Percentiles rank a stretch among this genome's conserved stretches.
Conservation (phyloP, 1,140 invertebrate species). For the Diuraphis noxia region DNA sequence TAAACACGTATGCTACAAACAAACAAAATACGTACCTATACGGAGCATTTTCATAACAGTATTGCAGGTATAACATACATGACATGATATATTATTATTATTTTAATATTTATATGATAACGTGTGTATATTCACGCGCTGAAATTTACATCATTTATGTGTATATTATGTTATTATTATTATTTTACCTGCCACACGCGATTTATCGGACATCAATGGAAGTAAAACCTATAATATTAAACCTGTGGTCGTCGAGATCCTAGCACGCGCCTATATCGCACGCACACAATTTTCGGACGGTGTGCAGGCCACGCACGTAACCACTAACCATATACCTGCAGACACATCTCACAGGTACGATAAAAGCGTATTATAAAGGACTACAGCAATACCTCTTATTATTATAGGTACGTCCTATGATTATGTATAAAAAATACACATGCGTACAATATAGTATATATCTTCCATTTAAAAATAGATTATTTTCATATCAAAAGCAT, state of each 20-base stretch:
- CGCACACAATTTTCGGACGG: not conserved
- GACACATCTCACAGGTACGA: not conserved
- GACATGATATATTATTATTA: not conserved
- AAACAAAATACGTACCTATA: not conserved
- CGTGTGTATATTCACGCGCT: no score
- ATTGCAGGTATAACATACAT: no score
- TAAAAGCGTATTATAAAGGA: not conserved
- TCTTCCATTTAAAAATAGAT: no score
- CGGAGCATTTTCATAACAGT: not conserved
- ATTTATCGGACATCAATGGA: not conserved
- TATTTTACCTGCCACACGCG: not conserved
- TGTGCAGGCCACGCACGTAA: not conserved
- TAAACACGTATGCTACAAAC: not conserved
- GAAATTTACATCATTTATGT: not conserved
- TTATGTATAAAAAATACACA: no score
- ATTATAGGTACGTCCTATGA: no score
- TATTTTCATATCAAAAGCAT: no score
- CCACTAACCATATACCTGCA: not conserved
- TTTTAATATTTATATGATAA: not conserved
- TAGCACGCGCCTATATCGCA: not conserved
- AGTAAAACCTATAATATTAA: not conserved
- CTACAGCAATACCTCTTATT: no score
- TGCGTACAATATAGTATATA: no score
- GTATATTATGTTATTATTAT: not conserved
- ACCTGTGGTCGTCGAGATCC: not conserved